A percentile compares a stretch with the other conserved stretches of the same genome.
Evolutionary conservation across 2,888 invertebrate species (phyloP).

Genomic region (Aphidoletes aphidimyza): DNA sequence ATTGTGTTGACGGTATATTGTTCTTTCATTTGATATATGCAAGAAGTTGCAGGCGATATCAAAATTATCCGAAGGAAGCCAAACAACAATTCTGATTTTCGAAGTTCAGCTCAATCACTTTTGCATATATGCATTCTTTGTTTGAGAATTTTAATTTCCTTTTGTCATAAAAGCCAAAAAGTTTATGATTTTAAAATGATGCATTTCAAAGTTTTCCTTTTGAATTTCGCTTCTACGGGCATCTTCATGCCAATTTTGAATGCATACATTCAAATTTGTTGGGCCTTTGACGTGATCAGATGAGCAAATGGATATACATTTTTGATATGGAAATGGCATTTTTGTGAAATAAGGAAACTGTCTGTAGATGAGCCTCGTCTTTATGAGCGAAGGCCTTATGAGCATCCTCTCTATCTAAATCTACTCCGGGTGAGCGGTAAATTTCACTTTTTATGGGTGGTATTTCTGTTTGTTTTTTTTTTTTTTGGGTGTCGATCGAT

Average conservation of each 20-base stretch:
- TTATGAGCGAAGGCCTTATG: too few species aligned
- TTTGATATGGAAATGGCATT: not conserved
- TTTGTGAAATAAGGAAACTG: not conserved
- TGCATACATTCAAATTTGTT: not conserved
- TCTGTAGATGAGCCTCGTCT: not conserved
- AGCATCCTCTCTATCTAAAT: too few species aligned
- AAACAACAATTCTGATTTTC: slow-evolving; percentile 4
- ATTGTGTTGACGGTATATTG: not conserved
- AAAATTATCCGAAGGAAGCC: slow-evolving; percentile 10
- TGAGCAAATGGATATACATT: not conserved
- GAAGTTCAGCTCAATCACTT: not conserved
- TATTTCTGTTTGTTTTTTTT: too few species aligned
- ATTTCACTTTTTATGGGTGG: too few species aligned
- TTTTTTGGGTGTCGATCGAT: not conserved
- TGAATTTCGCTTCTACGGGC: not conserved
- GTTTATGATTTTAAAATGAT: not conserved
- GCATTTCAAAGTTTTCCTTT: slow-evolving; percentile 35
- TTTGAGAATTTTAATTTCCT: not conserved
- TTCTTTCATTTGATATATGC: not conserved
- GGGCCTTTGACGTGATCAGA: not conserved
- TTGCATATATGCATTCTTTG: not conserved
- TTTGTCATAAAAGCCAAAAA: not conserved
- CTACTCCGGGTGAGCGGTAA: too few species aligned
- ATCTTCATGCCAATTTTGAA: not conserved
- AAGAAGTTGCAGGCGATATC: not conserved